Evolutionary conservation across 2,888 invertebrate genomes (phyloP).

Genomic region (Altica lythri): DNA sequence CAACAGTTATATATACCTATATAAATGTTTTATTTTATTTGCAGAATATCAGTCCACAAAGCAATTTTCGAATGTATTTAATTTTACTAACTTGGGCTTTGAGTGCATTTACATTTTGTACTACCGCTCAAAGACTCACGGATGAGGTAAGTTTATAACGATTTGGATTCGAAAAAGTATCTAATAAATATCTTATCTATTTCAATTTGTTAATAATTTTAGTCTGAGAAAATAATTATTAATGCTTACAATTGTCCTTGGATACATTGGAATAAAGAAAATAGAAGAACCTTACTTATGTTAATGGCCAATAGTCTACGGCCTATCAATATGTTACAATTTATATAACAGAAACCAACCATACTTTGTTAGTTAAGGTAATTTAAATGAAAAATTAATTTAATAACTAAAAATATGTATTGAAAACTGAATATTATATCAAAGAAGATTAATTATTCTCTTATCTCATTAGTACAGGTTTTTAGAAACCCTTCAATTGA

Average conservation of each 20-base stretch:
- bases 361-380: slow-evolving; percentile 11
- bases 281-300: slow-evolving; percentile 4
- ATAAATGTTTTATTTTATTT: neutral
- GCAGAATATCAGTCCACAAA: slow-evolving; percentile 5
- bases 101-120: slow-evolving; percentile 1
- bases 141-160: slow-evolving; percentile 3
- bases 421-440: too few species aligned
- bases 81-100: slow-evolving; percentile 2
- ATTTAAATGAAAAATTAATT: too few species aligned
- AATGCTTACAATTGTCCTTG: slow-evolving; percentile 17
- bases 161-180: neutral
- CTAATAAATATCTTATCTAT: neutral
- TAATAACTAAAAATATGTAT: too few species aligned
- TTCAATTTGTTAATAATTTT: neutral
- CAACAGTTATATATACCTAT: too few species aligned
- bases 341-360: slow-evolving; percentile 13
- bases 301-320: slow-evolving; percentile 1
- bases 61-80: slow-evolving; percentile 12
- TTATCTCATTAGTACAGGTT: too few species aligned
- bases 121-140: slow-evolving; percentile 10
- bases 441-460: too few species aligned
- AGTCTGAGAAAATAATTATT: slow-evolving; percentile 9
- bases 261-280: slow-evolving; percentile 9
- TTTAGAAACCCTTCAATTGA: too few species aligned
- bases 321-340: slow-evolving; percentile 5